Evolutionary conservation across 2,113 vertebrate species (phyloP).

Genomic region (Ictidomys tridecemlineatus): DNA sequence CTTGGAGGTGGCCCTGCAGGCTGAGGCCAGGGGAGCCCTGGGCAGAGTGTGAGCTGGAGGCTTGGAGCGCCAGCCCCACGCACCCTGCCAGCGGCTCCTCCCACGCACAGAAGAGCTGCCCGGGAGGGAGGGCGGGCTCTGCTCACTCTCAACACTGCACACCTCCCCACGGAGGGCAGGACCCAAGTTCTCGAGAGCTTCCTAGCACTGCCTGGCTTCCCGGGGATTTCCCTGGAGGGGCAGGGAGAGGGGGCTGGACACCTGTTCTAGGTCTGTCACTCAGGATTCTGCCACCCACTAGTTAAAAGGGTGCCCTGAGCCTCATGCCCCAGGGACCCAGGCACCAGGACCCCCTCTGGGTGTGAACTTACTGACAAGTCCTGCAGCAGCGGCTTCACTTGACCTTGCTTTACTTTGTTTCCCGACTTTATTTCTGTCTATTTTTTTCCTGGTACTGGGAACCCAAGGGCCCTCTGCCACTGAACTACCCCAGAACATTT

Average conservation of each 20-base stretch:
- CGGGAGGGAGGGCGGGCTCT: neutral
- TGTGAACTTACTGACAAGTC: neutral
- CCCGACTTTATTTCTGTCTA: neutral
- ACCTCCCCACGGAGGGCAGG: fast-evolving
- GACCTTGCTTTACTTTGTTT: neutral
- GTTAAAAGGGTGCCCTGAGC: neutral
- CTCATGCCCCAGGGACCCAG: neutral
- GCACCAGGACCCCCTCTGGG: too few species aligned
- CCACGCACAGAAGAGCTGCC: neutral
- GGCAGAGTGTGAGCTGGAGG: too few species aligned
- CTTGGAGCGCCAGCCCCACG: neutral
- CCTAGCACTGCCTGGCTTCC: neutral
- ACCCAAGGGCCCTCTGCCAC: neutral
- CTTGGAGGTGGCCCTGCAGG: too few species aligned
- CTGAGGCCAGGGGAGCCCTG: too few species aligned
- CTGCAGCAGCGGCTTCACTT: fast-evolving
- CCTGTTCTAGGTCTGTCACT: too few species aligned
- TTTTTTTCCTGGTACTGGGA: too few species aligned
- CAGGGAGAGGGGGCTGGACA: too few species aligned
- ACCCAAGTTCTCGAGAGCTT: neutral
- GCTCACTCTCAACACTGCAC: neutral
- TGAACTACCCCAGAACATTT: neutral
- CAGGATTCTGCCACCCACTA: too few species aligned
- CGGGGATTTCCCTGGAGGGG: neutral
- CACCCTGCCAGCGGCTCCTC: neutral